Evolutionary conservation across 2,113 vertebrate species (phyloP), one percentile per base, ranked within the genome.

Genomic region (Rhinolophus ferrumequinum): DNA sequence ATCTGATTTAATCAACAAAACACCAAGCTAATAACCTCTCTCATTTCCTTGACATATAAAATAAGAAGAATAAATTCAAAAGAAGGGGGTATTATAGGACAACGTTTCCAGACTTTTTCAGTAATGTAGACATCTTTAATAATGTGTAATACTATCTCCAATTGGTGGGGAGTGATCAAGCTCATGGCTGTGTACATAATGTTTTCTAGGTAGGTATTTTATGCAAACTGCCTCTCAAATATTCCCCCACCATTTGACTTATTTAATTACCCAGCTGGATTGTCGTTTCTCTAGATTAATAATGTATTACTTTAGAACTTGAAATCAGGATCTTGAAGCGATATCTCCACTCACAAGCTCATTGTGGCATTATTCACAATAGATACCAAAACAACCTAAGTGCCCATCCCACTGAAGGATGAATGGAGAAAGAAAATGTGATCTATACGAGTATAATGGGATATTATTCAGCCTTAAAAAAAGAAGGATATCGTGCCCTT

Each of bases 1-100:
- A 87, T 22, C 84, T 87, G 66, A 94, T 97, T 92, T 95, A 97
- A 97, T 98, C 95, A 95, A 84, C 64, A 66, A 94, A 96, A 92
- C 95, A 64, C 44, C 91, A 97, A 56, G 44, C 60, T 69, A 84
- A 94, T 95, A 97, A 79, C 69, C 14, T 72, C 19, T 89, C 82
- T 95, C 54, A 81, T 97, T 96, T 96, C 30, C 58, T 88, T 95
- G 33, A 54, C 76, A 96, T 58, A 95, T 75, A 94, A 94, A 95
- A 96, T 95, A 95, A 94, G 44, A 88, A 73, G 70, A 96, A 96
- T 96, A 93, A 87, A 95, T 97, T 81, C 21, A 64, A 47, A 93
- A 84, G 24, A 81, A 9, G 44, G 10, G 30, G 41, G 2, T 52
- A 41, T 24, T 70, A 52, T n/a, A 92, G 64, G 13, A 83, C 80